Conservation (phyloP, 2,888 invertebrate species). For the Tenthredo mesomela region DNA sequence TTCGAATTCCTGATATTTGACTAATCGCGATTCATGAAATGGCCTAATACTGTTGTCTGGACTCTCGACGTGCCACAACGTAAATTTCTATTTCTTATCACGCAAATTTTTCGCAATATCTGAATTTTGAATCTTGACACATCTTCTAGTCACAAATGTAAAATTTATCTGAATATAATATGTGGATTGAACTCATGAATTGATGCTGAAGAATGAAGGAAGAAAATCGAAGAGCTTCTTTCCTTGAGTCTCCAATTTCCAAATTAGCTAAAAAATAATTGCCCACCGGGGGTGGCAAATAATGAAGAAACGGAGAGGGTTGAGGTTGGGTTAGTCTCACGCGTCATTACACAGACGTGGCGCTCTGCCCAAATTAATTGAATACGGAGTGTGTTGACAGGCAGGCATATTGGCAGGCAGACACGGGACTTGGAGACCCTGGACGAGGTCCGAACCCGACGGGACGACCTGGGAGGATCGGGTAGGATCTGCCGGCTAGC, state of each 20-base stretch:
- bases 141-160: background rate
- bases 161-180: background rate
- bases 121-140: background rate
- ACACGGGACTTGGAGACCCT: slow-evolving; percentile 63
- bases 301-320: slow-evolving; percentile 38
- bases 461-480: slow-evolving; percentile 43
- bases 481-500: slow-evolving; percentile 63
- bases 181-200: background rate
- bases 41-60: background rate
- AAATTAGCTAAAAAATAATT: slow-evolving; percentile 30
- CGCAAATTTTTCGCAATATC: background rate
- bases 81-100: background rate
- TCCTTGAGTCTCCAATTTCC: background rate
- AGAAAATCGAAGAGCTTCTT: background rate
- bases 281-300: slow-evolving; percentile 27
- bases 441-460: slow-evolving; percentile 31
- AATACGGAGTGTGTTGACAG: slow-evolving; percentile 78
- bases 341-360: slow-evolving; percentile 74
- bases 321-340: slow-evolving; percentile 68
- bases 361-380: slow-evolving; percentile 74
- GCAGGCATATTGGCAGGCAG: slow-evolving; percentile 76
- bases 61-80: background rate
- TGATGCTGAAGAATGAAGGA: background rate
- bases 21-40: background rate
- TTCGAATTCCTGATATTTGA: background rate